Conservation (phyloP, 2,113 vertebrate species). For the Pangasianodon hypophthalmus region DNA sequence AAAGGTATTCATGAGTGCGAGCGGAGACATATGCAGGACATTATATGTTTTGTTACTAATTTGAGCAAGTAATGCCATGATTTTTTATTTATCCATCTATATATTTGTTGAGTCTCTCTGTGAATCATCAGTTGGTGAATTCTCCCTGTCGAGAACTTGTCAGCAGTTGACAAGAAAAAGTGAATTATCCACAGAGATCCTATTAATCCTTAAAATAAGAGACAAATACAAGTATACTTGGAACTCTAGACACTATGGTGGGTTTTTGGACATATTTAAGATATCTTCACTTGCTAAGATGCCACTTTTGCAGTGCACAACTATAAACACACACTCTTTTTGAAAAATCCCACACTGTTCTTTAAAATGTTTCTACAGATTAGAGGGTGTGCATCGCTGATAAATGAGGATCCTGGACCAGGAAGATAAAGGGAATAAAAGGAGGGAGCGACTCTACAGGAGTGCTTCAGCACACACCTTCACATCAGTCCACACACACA, state of each 20-base stretch:
- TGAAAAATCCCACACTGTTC: neutral
- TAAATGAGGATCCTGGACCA: neutral
- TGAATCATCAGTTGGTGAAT: neutral
- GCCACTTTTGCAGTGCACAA: neutral
- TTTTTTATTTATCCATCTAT: neutral
- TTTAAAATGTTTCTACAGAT: neutral
- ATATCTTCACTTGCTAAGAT: neutral
- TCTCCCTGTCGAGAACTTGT: neutral
- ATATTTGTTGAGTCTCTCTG: neutral
- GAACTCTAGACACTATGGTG: neutral
- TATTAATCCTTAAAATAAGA: neutral
- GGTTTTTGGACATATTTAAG: neutral
- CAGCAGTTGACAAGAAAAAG: neutral
- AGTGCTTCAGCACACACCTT: conserved; percentile 11
- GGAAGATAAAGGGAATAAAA: neutral
- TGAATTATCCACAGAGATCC: neutral
- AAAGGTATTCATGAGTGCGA: neutral
- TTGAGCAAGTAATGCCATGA: neutral
- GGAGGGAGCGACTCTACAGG: neutral
- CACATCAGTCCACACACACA: conserved; percentile 5
- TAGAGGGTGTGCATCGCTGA: neutral
- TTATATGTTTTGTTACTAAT: neutral
- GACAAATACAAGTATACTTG: neutral
- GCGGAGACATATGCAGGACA: neutral
- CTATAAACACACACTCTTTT: neutral